Base-by-base conservation (phyloP, 2,797 vertebrate genomes). In the Morelia viridis region DNA sequence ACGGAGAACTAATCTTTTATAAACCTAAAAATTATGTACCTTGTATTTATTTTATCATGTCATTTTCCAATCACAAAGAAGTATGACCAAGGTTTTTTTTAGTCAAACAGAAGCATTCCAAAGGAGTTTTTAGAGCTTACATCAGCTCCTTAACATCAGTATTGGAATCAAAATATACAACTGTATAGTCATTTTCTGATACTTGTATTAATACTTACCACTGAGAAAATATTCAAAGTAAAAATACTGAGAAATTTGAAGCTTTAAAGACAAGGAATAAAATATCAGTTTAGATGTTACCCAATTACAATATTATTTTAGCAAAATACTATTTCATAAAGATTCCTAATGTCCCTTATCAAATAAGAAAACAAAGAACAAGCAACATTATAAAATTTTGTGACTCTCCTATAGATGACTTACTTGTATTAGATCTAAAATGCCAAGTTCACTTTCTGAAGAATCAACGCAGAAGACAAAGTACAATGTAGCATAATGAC, bases 381-480 rank as follows among this genome's bases (percentile, higher is more conserved):
- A 60, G n/a, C 12, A 60, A 93, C 90, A 4, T 0, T 71, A 28
- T 86, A 35, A 62, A 92, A 84, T 1, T 93, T 87, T 91, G 1
- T 94, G 89, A 84, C 62, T 10, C 7, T 87, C 0, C 60, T 90
- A 90, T 10, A 61, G 57, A 88, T 93, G 94, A 96, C 97, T 98
- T 98, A 99, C 99, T 98, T 99, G 99, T 97, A 99, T 99, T 96
- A 99, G 97, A 96, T 99, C 99, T 98, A 99, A 98, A 97, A 99
- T 99, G 96, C 99, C 99, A 96, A 99, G 98, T 97, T 99, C 99
- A 86, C 99, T 99, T 97, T 99, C 99, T 89, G 99, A 99, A 85
- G 99, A 99, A 97, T 99, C 99, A 95, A 99, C 99, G 95, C 99
- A 99, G 96, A 99, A 99, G 96, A 99, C 99, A 97, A 99, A 99